A percentile compares a stretch with the other conserved stretches of the same genome.
Evolutionary conservation across 2,113 vertebrate species (phyloP).

Genomic region (Plotosus lineatus): DNA sequence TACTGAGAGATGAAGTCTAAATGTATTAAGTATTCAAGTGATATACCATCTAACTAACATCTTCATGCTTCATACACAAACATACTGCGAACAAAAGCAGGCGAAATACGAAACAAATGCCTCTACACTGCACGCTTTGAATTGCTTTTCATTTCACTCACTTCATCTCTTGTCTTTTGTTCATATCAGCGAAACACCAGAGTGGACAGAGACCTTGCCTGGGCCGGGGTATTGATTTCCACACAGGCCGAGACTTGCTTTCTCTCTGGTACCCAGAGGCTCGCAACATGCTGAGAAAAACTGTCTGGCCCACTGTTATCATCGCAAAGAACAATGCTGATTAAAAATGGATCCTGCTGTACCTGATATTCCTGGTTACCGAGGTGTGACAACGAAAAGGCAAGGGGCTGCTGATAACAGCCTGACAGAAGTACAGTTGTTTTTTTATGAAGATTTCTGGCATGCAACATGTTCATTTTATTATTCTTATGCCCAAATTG

Average conservation of each 20-base stretch:
- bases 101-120: background rate
- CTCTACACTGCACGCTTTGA: background rate
- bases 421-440: background rate
- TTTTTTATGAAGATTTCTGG: background rate
- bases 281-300: background rate
- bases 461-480: background rate
- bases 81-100: background rate
- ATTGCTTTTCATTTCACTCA: background rate
- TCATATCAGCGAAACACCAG: background rate
- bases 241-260: background rate
- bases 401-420: background rate
- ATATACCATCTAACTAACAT: background rate
- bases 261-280: constrained; percentile 13
- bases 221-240: constrained; percentile 23
- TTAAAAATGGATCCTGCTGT: background rate
- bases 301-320: constrained; percentile 3
- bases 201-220: constrained; percentile 4
- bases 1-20: background rate
- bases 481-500: background rate
- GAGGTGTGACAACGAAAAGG: background rate
- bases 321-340: constrained; percentile 14
- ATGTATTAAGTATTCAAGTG: background rate
- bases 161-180: background rate
- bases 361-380: background rate
- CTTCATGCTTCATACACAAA: background rate